Evolutionary conservation across 1,140 invertebrate genomes (phyloP).

Genomic region (Meloidogyne hapla): DNA sequence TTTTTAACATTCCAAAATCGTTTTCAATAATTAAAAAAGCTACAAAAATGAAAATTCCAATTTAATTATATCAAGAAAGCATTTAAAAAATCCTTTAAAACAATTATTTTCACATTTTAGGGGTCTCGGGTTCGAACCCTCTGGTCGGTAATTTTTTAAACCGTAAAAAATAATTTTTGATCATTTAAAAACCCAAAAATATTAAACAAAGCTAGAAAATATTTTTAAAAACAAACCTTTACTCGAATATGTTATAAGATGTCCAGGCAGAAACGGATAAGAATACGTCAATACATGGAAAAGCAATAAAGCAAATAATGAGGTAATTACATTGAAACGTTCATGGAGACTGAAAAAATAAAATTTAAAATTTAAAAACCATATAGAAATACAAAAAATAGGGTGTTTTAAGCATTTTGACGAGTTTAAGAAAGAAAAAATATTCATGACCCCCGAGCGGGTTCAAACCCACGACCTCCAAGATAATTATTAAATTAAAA

Average conservation of each 20-base stretch:
- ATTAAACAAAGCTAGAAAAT: not conserved
- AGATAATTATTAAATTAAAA: slow-evolving; percentile 11
- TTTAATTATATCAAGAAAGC: no score
- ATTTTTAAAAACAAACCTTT: not conserved
- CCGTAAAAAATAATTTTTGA: no score
- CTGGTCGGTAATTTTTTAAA: no score
- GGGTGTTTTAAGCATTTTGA: not conserved
- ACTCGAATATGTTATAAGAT: slow-evolving; percentile 30
- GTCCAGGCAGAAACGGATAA: slow-evolving; percentile 35
- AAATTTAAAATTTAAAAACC: not conserved
- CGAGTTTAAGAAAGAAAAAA: not conserved
- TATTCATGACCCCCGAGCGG: no score
- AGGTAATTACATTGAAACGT: slow-evolving; percentile 30
- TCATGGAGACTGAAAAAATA: slow-evolving; percentile 22
- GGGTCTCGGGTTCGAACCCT: no score
- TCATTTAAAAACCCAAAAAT: not conserved
- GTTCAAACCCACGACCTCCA: no score
- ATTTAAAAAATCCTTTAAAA: no score
- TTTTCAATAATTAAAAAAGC: no score
- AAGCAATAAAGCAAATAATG: slow-evolving; percentile 24
- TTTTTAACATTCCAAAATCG: not conserved
- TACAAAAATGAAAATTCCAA: no score
- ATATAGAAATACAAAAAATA: not conserved
- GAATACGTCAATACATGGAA: slow-evolving; percentile 44
- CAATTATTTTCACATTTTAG: no score